A percentile compares a stretch with the other conserved stretches of the same genome.
These are phyloP conservation scores for Bombus difficillimus DNA, from an alignment of 1,140 invertebrate species.

Conservation along the genomic window DNA sequence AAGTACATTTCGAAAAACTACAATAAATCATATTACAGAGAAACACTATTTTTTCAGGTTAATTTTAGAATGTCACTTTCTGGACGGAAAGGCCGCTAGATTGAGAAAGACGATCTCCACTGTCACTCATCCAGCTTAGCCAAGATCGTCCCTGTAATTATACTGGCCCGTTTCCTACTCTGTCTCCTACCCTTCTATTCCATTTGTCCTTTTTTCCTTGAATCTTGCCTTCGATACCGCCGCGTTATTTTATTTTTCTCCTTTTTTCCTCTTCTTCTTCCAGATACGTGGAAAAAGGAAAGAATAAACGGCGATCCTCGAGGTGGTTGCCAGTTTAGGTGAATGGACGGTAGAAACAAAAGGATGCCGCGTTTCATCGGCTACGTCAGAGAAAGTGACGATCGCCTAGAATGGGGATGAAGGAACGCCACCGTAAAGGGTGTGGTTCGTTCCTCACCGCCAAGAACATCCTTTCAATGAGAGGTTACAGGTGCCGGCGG, in stretches of 20 bases:
- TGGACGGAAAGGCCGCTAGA: conserved; percentile 36
- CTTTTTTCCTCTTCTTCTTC: not conserved
- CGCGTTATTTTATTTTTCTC: not conserved
- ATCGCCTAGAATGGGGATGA: conserved; percentile 57
- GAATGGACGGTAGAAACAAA: conserved; percentile 72
- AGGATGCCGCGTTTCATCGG: conserved; percentile 61
- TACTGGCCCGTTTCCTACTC: conserved; percentile 52
- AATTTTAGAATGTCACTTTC: conserved; percentile 45
- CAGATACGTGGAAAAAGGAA: conserved; percentile 24
- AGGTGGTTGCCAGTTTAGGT: conserved; percentile 57
- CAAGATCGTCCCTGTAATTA: conserved; percentile 68
- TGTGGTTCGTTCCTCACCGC: conserved; percentile 64
- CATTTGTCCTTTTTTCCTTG: not conserved
- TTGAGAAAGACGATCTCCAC: conserved; percentile 56
- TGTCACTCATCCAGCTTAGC: conserved; percentile 58
- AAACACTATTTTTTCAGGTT: conserved; percentile 11
- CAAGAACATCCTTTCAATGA: conserved; percentile 66
- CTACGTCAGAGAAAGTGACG: conserved; percentile 69
- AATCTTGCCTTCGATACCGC: not conserved
- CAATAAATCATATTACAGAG: too few species aligned
- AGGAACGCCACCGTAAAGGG: conserved; percentile 73
- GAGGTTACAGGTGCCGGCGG: conserved; percentile 72
- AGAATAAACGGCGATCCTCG: conserved; percentile 57
- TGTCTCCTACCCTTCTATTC: conserved; percentile 48
- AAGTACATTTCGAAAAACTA: too few species aligned